phyloP scores from a whole-genome alignment of 2,797 vertebrate species.

The Heterohyrax brucei region DNA sequence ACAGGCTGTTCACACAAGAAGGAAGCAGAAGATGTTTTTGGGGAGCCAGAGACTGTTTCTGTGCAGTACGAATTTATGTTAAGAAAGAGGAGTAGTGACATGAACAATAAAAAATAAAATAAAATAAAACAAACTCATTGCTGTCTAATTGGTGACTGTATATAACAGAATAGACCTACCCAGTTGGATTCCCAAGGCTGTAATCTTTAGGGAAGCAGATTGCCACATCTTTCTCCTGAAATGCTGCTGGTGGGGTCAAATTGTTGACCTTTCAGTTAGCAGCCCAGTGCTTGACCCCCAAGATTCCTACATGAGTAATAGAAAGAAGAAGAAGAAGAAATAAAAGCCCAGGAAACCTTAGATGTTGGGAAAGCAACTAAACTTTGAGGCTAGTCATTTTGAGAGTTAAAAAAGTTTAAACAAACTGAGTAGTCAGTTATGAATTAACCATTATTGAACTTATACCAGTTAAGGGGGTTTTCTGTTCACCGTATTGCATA shows the following conservation, averaged over 20 bases:
- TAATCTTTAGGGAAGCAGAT: no score
- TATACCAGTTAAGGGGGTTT: background rate
- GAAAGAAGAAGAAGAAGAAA: background rate
- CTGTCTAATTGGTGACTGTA: no score
- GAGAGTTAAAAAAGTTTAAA: background rate
- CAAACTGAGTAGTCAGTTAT: background rate
- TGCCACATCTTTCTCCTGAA: no score
- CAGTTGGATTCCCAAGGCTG: no score
- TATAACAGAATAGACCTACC: no score
- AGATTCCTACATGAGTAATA: background rate
- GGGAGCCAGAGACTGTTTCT: background rate
- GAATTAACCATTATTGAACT: conserved; percentile 18
- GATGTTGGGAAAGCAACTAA: background rate
- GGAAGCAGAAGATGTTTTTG: background rate
- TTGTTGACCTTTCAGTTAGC: no score
- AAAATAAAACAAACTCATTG: background rate
- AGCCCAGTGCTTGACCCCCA: no score
- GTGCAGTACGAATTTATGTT: background rate
- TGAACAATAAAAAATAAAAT: background rate
- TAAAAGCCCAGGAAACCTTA: background rate
- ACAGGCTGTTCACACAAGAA: background rate
- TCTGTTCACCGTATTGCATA: background rate
- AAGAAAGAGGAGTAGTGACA: background rate
- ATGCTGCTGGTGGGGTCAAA: no score
- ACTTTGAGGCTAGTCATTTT: conserved; percentile 1